phyloP scores from a whole-genome alignment of 1,140 invertebrate species.

The Berghia stephanieae region DNA sequence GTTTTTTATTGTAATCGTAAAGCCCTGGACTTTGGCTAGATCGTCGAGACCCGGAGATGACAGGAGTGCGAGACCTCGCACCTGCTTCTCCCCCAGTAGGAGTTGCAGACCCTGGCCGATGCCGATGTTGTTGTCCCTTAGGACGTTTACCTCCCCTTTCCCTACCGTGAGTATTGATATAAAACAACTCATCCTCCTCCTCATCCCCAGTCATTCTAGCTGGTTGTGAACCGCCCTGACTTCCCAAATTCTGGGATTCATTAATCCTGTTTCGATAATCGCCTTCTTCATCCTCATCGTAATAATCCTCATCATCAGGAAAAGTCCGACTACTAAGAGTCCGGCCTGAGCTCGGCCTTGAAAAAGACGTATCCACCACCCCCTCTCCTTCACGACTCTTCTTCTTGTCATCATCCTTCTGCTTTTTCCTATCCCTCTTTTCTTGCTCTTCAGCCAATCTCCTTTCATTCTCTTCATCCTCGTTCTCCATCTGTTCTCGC shows the following conservation, averaged over 20 bases:
- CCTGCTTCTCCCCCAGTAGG: too few relatives aligned
- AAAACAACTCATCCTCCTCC: slow-evolving; percentile 23
- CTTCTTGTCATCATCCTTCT: neutral
- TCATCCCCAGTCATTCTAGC: neutral
- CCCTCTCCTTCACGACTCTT: neutral
- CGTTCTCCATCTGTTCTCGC: slow-evolving; percentile 33
- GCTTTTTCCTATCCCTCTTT: neutral
- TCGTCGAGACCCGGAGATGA: too few relatives aligned
- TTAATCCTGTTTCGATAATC: too few relatives aligned
- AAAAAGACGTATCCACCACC: neutral
- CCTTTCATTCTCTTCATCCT: slow-evolving; percentile 21
- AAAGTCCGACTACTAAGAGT: slow-evolving; percentile 56
- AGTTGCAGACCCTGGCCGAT: too few relatives aligned
- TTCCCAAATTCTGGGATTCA: neutral
- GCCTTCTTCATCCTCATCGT: neutral
- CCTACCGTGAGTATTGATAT: neutral
- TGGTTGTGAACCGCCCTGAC: neutral
- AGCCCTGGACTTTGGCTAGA: too few relatives aligned
- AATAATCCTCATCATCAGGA: slow-evolving; percentile 40
- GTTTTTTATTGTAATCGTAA: too few relatives aligned
- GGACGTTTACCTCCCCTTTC: too few relatives aligned
- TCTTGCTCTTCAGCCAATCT: neutral
- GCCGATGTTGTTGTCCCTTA: too few relatives aligned
- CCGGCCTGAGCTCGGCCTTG: slow-evolving; percentile 45
- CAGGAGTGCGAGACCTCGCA: too few relatives aligned